These are phyloP conservation scores for Mercenaria mercenaria DNA, from an alignment of 1,140 invertebrate genomes.

Conservation along the genomic window DNA sequence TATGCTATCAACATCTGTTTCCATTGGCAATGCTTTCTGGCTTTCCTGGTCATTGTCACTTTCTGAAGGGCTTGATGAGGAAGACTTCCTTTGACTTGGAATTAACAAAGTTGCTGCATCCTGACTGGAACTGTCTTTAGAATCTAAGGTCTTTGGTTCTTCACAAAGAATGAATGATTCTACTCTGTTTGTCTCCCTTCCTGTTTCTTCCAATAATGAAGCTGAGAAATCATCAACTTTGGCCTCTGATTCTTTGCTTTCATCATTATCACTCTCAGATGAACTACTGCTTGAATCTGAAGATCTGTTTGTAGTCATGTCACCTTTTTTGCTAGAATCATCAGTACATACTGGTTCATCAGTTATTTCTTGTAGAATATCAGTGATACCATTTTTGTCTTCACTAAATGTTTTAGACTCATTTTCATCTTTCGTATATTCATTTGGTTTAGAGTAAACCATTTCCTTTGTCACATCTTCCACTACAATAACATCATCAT, in stretches of 20 bases:
- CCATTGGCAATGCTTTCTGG: not conserved
- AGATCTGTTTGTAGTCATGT: not conserved
- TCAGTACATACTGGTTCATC: not conserved
- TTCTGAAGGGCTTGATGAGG: not conserved
- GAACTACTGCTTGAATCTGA: not conserved
- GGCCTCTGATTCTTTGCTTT: not conserved
- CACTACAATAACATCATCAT: not conserved
- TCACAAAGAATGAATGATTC: constrained; percentile 39
- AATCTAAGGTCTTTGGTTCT: not conserved
- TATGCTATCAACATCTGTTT: constrained; percentile 19
- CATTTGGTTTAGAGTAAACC: not conserved
- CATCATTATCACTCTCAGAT: not conserved
- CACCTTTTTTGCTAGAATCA: not conserved
- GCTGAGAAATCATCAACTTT: not conserved
- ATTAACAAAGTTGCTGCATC: not conserved
- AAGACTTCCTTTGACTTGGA: not conserved
- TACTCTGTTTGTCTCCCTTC: constrained; percentile 51
- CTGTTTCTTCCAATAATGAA: not conserved
- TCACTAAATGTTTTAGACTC: no score
- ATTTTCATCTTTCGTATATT: no score
- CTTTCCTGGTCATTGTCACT: not conserved
- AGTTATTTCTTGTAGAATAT: not conserved
- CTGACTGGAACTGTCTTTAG: not conserved
- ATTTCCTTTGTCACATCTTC: not conserved
- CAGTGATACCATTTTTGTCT: no score